Evolutionary conservation across 2,888 invertebrate genomes (phyloP).

Genomic region (Abrostola triplasia): DNA sequence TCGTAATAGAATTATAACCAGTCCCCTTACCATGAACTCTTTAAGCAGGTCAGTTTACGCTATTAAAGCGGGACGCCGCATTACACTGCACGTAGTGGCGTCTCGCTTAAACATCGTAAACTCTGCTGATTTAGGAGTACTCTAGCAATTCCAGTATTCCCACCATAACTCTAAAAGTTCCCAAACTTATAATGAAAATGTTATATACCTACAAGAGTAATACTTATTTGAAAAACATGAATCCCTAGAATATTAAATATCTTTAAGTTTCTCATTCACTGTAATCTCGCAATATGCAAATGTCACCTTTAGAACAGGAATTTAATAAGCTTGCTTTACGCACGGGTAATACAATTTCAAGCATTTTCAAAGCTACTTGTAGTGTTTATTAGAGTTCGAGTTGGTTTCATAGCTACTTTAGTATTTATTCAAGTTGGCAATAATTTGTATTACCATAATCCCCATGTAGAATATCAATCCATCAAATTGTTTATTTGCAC

Average conservation of each 20-base stretch:
- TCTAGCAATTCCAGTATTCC: background rate
- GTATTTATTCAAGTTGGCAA: too few relatives aligned
- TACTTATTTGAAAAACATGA: constrained; percentile 4
- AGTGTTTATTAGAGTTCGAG: background rate
- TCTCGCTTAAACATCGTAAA: too few relatives aligned
- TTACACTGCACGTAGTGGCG: too few relatives aligned
- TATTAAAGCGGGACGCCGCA: too few relatives aligned
- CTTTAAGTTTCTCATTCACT: constrained; percentile 24
- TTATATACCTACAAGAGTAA: background rate
- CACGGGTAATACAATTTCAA: constrained; percentile 36
- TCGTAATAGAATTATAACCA: too few relatives aligned
- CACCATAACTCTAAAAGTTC: background rate
- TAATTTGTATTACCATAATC: too few relatives aligned
- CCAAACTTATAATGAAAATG: background rate
- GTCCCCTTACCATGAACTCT: too few relatives aligned
- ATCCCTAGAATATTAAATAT: constrained; percentile 41
- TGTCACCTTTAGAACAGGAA: constrained; percentile 37
- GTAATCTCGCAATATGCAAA: constrained; percentile 34
- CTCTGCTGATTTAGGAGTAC: too few relatives aligned
- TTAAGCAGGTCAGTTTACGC: too few relatives aligned
- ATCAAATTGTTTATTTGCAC: too few relatives aligned
- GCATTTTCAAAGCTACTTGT: constrained; percentile 8
- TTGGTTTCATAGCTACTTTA: background rate
- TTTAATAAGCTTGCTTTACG: constrained; percentile 49
- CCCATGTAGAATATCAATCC: too few relatives aligned